phyloP scores from a whole-genome alignment of 2,113 vertebrate species.

The Coptodon bakossiorum region DNA sequence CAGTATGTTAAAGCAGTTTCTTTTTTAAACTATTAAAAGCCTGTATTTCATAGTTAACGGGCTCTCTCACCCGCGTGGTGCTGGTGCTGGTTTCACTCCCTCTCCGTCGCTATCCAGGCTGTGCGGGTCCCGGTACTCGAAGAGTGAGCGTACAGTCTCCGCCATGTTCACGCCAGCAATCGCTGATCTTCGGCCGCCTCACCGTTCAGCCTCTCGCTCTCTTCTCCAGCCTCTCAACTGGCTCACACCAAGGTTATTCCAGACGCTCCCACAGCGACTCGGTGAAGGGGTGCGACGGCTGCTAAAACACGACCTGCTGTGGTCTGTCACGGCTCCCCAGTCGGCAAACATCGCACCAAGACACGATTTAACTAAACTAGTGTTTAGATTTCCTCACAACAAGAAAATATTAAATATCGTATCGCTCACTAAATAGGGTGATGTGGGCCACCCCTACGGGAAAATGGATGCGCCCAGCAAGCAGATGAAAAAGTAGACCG shows the following conservation, averaged over 20 bases:
- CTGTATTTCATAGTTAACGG: background rate
- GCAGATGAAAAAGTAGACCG: conserved; percentile 45
- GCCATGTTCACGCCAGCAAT: conserved; percentile 63
- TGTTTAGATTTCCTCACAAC: accelerated
- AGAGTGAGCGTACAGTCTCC: conserved; percentile 69
- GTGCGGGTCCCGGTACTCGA: conserved; percentile 70
- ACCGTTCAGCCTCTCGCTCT: conserved; percentile 44
- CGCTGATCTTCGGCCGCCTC: conserved; percentile 27
- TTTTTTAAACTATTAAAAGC: background rate
- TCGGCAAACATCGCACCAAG: accelerated
- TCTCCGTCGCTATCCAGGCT: conserved; percentile 69
- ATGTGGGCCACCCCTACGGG: background rate
- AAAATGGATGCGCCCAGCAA: conserved; percentile 43
- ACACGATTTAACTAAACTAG: accelerated
- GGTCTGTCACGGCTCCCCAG: accelerated
- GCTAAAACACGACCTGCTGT: background rate
- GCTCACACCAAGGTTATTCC: conserved; percentile 68
- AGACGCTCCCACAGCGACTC: conserved; percentile 43
- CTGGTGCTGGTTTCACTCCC: conserved; percentile 49
- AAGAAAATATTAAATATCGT: background rate
- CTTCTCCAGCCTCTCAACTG: conserved; percentile 42
- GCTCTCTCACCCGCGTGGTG: conserved; percentile 68
- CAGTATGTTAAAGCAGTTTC: background rate
- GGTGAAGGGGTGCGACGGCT: background rate
- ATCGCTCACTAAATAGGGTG: background rate